A percentile compares a stretch with the other conserved stretches of the same genome.
Evolutionary conservation across 2,888 invertebrate genomes (phyloP).

Genomic region (Elaeidobius kamerunicus): DNA sequence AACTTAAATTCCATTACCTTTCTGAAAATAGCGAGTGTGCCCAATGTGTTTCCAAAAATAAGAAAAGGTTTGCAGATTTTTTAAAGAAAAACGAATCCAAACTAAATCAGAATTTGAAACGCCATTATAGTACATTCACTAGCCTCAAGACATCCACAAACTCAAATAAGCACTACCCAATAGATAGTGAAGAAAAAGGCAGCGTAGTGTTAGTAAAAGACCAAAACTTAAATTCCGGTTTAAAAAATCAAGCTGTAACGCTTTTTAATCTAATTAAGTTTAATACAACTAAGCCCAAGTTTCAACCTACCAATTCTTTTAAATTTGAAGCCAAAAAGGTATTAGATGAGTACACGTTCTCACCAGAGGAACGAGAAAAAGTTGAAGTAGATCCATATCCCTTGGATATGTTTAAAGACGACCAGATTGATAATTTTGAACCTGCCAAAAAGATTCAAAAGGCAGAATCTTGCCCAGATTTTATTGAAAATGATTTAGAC

Average conservation of each 20-base stretch:
- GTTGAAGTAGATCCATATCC: slow-evolving; percentile 17
- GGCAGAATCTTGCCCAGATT: neutral
- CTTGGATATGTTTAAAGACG: slow-evolving; percentile 25
- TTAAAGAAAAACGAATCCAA: slow-evolving; percentile 19
- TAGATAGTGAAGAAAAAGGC: neutral
- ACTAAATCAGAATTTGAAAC: slow-evolving; percentile 3
- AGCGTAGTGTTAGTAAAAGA: slow-evolving; percentile 18
- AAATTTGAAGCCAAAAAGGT: slow-evolving; percentile 25
- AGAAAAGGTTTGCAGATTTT: slow-evolving; percentile 19
- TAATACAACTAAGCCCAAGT: slow-evolving; percentile 5
- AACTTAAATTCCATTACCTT: slow-evolving; percentile 26
- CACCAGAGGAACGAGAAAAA: neutral
- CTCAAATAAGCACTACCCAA: neutral
- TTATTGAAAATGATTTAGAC: neutral
- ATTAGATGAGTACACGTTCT: slow-evolving; percentile 16
- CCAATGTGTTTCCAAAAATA: slow-evolving; percentile 25
- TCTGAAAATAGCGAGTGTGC: slow-evolving; percentile 18
- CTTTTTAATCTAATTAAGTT: slow-evolving; percentile 25
- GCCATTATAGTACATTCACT: slow-evolving; percentile 15
- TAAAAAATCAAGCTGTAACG: slow-evolving; percentile 11
- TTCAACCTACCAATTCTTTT: slow-evolving; percentile 21
- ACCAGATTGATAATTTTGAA: slow-evolving; percentile 5
- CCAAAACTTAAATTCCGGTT: slow-evolving; percentile 15
- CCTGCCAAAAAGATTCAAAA: neutral
- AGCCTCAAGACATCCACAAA: neutral